phyloP scores from a whole-genome alignment of 2,113 vertebrate genomes.

The Semnornis frantzii region DNA sequence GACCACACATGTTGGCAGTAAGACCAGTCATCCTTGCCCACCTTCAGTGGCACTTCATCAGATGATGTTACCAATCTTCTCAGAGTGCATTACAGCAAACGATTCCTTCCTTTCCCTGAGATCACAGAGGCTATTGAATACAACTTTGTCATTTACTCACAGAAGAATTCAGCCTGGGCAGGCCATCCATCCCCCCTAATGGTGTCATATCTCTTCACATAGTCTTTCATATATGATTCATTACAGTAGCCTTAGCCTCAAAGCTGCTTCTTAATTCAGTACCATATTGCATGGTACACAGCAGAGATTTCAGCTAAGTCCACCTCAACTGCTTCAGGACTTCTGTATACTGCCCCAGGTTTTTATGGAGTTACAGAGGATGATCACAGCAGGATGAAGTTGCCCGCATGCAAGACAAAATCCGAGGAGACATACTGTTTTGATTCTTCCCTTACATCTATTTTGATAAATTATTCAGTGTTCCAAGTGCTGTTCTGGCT shows the following conservation, averaged over 20 bases:
- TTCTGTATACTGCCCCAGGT: not conserved
- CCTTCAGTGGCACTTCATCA: not conserved
- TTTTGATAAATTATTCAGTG: constrained; percentile 59
- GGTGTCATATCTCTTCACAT: not conserved
- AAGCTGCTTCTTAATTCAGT: not conserved
- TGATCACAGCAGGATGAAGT: not conserved
- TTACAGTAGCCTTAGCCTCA: not conserved
- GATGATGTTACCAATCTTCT: not conserved
- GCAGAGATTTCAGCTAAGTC: not conserved
- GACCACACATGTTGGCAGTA: not conserved
- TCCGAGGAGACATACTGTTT: not conserved
- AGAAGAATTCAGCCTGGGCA: not conserved
- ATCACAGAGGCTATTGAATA: not conserved
- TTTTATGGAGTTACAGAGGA: not conserved
- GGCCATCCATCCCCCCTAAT: not conserved
- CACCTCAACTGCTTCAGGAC: not conserved
- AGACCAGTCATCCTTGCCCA: not conserved
- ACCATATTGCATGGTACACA: not conserved
- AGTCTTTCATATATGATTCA: not conserved
- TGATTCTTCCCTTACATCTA: constrained; percentile 22
- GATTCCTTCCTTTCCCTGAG: rapidly evolving
- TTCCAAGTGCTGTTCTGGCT: constrained; percentile 37
- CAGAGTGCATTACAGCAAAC: rapidly evolving
- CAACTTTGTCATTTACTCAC: not conserved
- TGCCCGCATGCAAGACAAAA: not conserved